Evolutionary conservation across 1,140 invertebrate species (phyloP), one percentile per base, ranked within the genome.

Genomic region (Campoletis sonorensis): DNA sequence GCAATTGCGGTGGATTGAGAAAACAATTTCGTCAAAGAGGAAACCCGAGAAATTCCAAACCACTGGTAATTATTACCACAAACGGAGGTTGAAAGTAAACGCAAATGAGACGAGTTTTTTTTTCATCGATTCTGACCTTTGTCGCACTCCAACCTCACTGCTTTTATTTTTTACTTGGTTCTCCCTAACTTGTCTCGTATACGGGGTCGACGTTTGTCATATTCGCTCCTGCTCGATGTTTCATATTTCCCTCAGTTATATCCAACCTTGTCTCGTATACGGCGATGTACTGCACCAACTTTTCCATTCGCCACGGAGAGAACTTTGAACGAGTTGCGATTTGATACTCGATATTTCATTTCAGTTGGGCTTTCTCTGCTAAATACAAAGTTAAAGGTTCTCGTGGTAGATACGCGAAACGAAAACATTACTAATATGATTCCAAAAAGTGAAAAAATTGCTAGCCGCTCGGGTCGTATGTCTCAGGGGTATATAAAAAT

Each of bases 281-380:
- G 23, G 40, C 5, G 11, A 5, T 13, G 40, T 3, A 16, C 11
- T 64, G 61, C 23, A 23, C 8, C 11, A 64, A 64, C 4, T 64
- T 23, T 64, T 2, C 23, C 61, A 26, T 27, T 26, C 23, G 61
- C 61, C 23, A 64, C 21, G 11, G 61, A 26, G 21, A 27, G 15
- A 64, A 64, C 61, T 64, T 64, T 23, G 61, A 27, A 64, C 7
- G 61, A 64, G 23, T 64, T 27, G 61, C 21, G 21, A 64, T 64
- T 64, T 23, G 23, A 26, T 64, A 26, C 13, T 45, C 8, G 8
- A 13, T 13, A 45, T 45, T 45, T 45, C 40, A 45, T 45, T 45
- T 45, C 40, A 23, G 8, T 23, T 10, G 1, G 8, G 23, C 21
- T 5, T 4, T 64, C 1, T 58, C 4, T 23, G 61, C 61, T 7